Conservation (phyloP, 1,140 invertebrate genomes). For the Nasonia vitripennis region DNA sequence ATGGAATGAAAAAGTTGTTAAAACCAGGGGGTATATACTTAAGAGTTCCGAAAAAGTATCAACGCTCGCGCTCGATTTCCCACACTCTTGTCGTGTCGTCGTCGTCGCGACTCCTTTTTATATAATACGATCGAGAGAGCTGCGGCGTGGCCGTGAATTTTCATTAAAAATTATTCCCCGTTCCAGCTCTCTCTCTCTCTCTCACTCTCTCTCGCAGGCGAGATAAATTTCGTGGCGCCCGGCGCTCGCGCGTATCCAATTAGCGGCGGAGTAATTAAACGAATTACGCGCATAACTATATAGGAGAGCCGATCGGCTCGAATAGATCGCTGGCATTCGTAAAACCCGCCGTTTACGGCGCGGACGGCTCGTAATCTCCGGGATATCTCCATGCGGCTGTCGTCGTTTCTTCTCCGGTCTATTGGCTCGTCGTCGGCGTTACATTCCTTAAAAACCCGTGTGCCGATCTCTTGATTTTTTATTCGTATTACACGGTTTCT, state of each 20-base stretch:
- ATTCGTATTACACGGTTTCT: background rate
- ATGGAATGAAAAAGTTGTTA: background rate
- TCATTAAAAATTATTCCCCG: constrained; percentile 47
- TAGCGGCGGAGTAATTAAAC: constrained; percentile 70
- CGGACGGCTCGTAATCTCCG: constrained; percentile 65
- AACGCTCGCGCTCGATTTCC: background rate
- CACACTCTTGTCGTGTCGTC: background rate
- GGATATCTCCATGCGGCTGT: constrained; percentile 69
- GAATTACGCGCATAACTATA: constrained; percentile 64
- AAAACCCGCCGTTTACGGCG: constrained; percentile 71
- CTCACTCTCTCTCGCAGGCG: too few species aligned
- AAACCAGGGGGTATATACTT: background rate
- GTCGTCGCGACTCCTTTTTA: background rate
- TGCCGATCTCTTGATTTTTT: background rate
- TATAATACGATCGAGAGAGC: background rate
- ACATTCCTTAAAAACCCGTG: background rate
- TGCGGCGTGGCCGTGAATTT: constrained; percentile 14
- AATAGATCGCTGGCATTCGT: constrained; percentile 60
- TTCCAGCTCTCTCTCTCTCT: too few species aligned
- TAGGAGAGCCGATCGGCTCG: constrained; percentile 4
- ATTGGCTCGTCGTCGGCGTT: background rate
- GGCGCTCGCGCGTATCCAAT: constrained; percentile 67
- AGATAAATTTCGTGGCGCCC: constrained; percentile 65
- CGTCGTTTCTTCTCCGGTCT: constrained; percentile 11
- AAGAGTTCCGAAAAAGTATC: too few species aligned